These are phyloP conservation scores for Cuculus canorus DNA, from an alignment of 2,797 vertebrate species.

Conservation along the genomic window DNA sequence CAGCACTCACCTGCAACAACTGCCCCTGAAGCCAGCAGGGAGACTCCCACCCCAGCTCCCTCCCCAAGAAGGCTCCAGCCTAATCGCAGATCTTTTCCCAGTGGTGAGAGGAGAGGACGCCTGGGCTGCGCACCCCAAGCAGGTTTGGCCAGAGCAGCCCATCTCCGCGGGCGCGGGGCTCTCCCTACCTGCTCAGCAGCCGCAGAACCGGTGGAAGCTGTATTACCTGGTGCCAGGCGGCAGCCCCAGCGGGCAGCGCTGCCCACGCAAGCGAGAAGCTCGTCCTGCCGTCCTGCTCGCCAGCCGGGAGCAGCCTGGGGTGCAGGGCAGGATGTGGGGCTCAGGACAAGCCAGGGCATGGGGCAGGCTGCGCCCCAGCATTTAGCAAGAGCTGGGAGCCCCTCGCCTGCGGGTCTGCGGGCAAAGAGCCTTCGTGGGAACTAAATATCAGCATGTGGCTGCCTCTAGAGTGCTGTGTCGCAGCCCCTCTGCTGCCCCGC, in stretches of 20 bases:
- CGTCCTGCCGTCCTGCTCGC: background rate
- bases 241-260: background rate
- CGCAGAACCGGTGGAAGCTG: slow-evolving; percentile 43
- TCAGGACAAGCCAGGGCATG: background rate
- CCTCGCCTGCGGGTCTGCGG: background rate
- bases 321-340: background rate
- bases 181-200: slow-evolving; percentile 8
- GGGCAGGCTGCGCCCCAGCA: background rate
- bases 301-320: background rate
- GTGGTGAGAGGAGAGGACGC: background rate
- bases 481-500: background rate
- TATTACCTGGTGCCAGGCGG: background rate
- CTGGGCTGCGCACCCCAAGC: background rate
- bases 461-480: accelerated
- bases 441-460: background rate
- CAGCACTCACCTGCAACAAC: background rate
- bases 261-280: slow-evolving; percentile 7
- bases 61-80: background rate
- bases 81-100: background rate
- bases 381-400: background rate
- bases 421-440: background rate
- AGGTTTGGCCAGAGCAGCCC: background rate
- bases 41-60: background rate
- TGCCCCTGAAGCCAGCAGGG: accelerated
- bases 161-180: background rate